Evolutionary conservation across 2,888 invertebrate genomes (phyloP), one percentile per base, ranked within the genome.

Genomic region (Heteropelma amictum): DNA sequence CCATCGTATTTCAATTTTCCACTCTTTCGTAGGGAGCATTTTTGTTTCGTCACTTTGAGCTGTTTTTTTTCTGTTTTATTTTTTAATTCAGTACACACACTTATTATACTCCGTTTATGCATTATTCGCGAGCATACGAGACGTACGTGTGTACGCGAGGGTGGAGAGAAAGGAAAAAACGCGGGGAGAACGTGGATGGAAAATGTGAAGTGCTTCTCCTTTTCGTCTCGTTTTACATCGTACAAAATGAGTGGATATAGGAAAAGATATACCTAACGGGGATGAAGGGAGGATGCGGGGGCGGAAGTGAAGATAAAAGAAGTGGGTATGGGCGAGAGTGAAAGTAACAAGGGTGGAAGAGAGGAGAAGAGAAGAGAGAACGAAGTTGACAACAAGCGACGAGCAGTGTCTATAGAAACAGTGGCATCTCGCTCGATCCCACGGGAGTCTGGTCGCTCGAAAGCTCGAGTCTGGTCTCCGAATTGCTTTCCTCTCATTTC

Each of bases 401-500:
- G 58, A 69, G 83, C 85, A 86, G 85, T 86, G 82, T 82, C 85
- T 83, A 86, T 86, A 86, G 87, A 86, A 86, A 85, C 83, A 81
- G 64, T 49, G 74, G 72, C 76, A 77, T 85, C 84, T 83, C 81
- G 71, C 79, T 84, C 79, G 60, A 80, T 72, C 80, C 65, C 79
- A 56, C 47, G 72, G 68, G 72, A 72, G 67, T 75, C 60, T 30
- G 74, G 77, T 80, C 77, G 72, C 72, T 81, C 38, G 71, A 51
- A 72, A 69, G 72, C 65, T 72, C 38, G 61, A 72, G 51, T 53
- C 71, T 61, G 38, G 60, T 54, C 53, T 67, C 54, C 45, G 60
- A 49, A 49, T 67, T 53, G 60, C 53, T 60, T 60, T 72, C 67
- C 56, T 71, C 67, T 71, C 61, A 61, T 72, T 71, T 54, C 60